A percentile compares a stretch with the other conserved stretches of the same genome.
Evolutionary conservation across 2,888 invertebrate species (phyloP).

Genomic region (Apocheima hispidaria): DNA sequence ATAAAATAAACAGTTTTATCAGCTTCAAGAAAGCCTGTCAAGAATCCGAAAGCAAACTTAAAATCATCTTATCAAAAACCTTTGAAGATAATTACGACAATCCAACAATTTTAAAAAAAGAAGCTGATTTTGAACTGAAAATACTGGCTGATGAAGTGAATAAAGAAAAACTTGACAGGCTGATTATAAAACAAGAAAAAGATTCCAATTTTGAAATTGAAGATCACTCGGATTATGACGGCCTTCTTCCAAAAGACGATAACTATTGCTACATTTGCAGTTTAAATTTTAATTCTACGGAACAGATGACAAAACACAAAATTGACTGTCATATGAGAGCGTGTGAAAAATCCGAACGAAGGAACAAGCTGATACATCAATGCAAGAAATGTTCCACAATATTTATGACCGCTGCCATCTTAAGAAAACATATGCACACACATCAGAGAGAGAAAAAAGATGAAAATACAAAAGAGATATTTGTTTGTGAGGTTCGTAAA

Average conservation of each 20-base stretch:
- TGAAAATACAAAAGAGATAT: constrained; percentile 31
- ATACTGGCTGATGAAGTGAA: constrained; percentile 2
- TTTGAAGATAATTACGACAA: background rate
- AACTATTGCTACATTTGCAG: constrained; percentile 68
- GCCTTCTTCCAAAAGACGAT: background rate
- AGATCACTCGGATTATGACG: background rate
- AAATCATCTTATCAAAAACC: background rate
- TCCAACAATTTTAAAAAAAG: constrained; percentile 4
- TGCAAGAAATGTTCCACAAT: constrained; percentile 51
- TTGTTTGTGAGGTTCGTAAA: constrained; percentile 73
- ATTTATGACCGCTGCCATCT: constrained; percentile 62
- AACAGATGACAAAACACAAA: constrained; percentile 62
- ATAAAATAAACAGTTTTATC: constrained; percentile 2
- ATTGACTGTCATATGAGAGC: constrained; percentile 63
- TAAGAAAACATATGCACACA: constrained; percentile 57
- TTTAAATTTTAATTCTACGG: constrained; percentile 55
- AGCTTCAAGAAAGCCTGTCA: background rate
- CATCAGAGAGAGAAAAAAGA: constrained; percentile 54
- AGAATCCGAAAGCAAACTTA: constrained; percentile 5
- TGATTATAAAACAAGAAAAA: constrained; percentile 2
- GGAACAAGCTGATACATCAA: background rate
- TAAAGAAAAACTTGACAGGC: constrained; percentile 2
- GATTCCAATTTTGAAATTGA: constrained; percentile 7
- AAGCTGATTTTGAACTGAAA: background rate
- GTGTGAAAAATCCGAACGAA: constrained; percentile 61